Percentiles rank a stretch among this genome's conserved stretches.
Conservation (phyloP, 2,888 invertebrate species). For the Polydrusus cervinus region DNA sequence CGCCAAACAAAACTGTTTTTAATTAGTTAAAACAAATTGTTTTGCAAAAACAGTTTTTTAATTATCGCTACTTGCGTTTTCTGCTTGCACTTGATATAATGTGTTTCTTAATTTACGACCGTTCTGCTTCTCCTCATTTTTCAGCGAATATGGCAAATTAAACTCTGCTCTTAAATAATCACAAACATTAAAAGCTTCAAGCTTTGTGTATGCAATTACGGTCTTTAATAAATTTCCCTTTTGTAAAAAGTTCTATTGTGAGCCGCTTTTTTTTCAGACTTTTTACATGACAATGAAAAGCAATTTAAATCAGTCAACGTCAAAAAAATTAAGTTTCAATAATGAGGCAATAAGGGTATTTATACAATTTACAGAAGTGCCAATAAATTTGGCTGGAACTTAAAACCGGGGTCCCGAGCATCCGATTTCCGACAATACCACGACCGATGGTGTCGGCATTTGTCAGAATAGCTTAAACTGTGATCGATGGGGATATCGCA, state of each 20-base stretch:
- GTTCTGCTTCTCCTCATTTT: slow-evolving; percentile 49
- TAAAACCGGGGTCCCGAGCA: too few species aligned
- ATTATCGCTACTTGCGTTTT: slow-evolving; percentile 50
- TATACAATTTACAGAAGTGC: too few species aligned
- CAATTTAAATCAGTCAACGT: slow-evolving; percentile 6
- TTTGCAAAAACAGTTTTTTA: slow-evolving; percentile 52
- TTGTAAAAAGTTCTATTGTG: neutral
- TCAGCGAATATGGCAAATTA: slow-evolving; percentile 51
- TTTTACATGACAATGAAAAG: slow-evolving; percentile 10
- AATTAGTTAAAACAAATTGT: slow-evolving; percentile 52
- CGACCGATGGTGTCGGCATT: too few species aligned
- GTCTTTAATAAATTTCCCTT: slow-evolving; percentile 39
- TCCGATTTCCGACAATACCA: too few species aligned
- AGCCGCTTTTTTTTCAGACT: neutral
- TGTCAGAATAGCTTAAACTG: too few species aligned
- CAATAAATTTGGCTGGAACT: too few species aligned
- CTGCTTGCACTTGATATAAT: slow-evolving; percentile 48
- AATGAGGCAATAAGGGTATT: neutral
- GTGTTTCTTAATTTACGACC: slow-evolving; percentile 51
- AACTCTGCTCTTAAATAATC: slow-evolving; percentile 46
- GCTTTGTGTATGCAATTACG: slow-evolving; percentile 49
- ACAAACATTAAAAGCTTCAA: slow-evolving; percentile 44
- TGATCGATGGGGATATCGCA: too few species aligned
- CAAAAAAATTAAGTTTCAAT: slow-evolving; percentile 6
- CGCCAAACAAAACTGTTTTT: slow-evolving; percentile 52